phyloP scores from a whole-genome alignment of 2,888 invertebrate genomes.

The Drosophila eohydei region DNA sequence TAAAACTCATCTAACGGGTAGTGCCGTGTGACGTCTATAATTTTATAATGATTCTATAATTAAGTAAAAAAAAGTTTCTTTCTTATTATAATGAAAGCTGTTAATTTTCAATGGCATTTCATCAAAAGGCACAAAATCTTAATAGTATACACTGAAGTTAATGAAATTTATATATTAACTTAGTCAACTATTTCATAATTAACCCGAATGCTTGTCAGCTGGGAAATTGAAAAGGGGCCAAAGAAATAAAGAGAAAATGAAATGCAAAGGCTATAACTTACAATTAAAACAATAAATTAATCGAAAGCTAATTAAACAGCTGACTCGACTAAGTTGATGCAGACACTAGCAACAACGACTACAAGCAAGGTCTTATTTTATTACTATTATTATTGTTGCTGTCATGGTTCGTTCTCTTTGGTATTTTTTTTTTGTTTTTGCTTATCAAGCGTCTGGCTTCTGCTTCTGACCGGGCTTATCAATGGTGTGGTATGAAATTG shows the following conservation, averaged over 20 bases:
- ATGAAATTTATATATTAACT: too few species aligned
- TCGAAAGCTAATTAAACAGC: conserved; percentile 76
- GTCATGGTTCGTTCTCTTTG: conserved; percentile 45
- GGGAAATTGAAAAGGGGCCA: too few species aligned
- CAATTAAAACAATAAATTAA: conserved; percentile 58
- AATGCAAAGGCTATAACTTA: not conserved
- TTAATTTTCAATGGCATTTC: not conserved
- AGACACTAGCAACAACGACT: conserved; percentile 37
- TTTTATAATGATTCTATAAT: not conserved
- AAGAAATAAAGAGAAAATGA: not conserved
- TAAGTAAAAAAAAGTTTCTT: not conserved
- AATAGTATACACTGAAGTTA: not conserved
- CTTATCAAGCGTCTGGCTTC: conserved; percentile 71
- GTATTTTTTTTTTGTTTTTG: conserved; percentile 32
- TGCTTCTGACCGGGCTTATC: conserved; percentile 61
- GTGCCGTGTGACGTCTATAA: not conserved
- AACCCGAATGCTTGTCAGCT: too few species aligned
- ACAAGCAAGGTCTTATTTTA: conserved; percentile 49
- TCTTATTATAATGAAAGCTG: not conserved
- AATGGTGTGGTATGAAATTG: conserved; percentile 54
- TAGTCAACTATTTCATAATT: too few species aligned
- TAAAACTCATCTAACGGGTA: conserved; percentile 3
- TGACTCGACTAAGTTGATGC: conserved; percentile 55
- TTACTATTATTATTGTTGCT: conserved; percentile 18
- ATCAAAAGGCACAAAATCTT: not conserved